A percentile compares a stretch with the other conserved stretches of the same genome.
Conservation (phyloP, 1,140 invertebrate species). For the Eueides isabella region DNA sequence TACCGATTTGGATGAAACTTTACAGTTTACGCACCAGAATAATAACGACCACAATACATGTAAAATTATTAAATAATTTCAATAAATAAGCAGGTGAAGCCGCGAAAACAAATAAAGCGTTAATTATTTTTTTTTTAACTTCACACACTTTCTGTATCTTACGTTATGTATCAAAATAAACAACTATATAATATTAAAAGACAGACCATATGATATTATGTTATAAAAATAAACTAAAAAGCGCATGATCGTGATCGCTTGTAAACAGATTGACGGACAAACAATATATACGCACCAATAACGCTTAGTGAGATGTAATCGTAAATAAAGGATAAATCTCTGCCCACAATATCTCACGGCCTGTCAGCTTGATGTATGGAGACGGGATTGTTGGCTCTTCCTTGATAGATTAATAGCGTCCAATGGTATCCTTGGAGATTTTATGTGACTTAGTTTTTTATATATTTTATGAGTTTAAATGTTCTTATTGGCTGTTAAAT, state of each 20-base stretch:
- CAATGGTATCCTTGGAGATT: neutral
- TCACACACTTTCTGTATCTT: too few species aligned
- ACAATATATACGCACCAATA: constrained; percentile 11
- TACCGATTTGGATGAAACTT: too few species aligned
- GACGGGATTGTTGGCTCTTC: constrained; percentile 15
- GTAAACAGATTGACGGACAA: neutral
- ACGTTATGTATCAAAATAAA: too few species aligned
- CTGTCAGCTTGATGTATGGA: constrained; percentile 15
- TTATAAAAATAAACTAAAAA: too few species aligned
- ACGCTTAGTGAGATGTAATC: neutral
- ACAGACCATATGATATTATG: too few species aligned
- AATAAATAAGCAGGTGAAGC: too few species aligned
- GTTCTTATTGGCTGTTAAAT: neutral
- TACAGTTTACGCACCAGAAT: too few species aligned
- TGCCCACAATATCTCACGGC: neutral
- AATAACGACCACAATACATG: too few species aligned
- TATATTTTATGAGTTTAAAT: neutral
- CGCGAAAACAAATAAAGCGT: too few species aligned
- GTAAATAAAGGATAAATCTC: constrained; percentile 19
- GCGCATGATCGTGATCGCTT: neutral
- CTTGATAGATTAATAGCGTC: constrained; percentile 18
- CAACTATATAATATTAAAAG: too few species aligned
- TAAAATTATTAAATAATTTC: too few species aligned
- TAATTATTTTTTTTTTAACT: too few species aligned
- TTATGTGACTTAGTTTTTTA: neutral